Percentiles rank a stretch among this genome's conserved stretches.
Conservation (phyloP, 2,113 vertebrate species). For the Gnathonemus longibarbis region DNA sequence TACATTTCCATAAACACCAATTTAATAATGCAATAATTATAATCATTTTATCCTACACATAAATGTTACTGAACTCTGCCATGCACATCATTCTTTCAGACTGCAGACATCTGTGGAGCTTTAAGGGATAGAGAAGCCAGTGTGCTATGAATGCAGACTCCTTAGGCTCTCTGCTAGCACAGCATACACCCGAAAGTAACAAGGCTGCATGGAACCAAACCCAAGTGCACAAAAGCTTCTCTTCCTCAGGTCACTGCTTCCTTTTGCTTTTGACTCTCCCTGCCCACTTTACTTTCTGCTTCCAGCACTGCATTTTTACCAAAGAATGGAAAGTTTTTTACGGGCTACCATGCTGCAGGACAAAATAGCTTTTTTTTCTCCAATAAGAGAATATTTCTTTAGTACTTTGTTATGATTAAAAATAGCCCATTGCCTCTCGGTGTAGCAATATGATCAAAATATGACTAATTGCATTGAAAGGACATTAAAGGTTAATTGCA, state of each 20-base stretch:
- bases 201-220: background rate
- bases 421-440: background rate
- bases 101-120: background rate
- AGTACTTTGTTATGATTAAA: background rate
- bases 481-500: background rate
- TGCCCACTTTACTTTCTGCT: background rate
- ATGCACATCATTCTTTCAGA: background rate
- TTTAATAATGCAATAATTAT: background rate
- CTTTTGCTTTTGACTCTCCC: background rate
- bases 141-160: background rate
- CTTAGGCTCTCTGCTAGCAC: background rate
- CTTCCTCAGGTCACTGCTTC: background rate
- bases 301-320: background rate
- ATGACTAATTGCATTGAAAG: background rate
- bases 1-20: background rate
- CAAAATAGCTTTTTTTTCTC: background rate
- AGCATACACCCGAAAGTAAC: background rate
- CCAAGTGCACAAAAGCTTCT: background rate
- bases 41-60: background rate
- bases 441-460: background rate
- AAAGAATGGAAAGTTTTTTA: background rate
- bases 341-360: background rate
- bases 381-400: background rate
- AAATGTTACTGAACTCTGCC: background rate
- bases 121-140: background rate